Conservation (phyloP, 2,113 vertebrate genomes). For the Nesoenas mayeri region DNA sequence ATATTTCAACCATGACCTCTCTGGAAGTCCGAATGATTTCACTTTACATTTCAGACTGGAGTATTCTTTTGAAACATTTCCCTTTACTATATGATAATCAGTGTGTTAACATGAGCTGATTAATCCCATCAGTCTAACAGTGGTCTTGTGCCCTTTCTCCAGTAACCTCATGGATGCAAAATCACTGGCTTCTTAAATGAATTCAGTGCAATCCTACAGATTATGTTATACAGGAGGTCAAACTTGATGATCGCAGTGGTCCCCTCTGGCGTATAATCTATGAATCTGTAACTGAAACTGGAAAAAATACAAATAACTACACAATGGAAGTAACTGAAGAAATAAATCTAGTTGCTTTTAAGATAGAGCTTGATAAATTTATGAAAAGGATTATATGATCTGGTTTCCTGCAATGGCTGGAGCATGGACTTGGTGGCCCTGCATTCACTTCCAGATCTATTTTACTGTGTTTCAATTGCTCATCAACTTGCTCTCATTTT, state of each 20-base stretch:
- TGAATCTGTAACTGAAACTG: conserved; percentile 21
- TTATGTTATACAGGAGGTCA: conserved; percentile 16
- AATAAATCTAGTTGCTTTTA: conserved; percentile 15
- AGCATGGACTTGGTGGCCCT: background rate
- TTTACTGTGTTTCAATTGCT: background rate
- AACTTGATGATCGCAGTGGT: conserved; percentile 2
- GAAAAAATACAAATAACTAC: background rate
- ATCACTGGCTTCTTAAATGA: conserved; percentile 49
- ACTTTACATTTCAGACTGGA: conserved; percentile 42
- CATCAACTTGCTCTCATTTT: conserved; percentile 16
- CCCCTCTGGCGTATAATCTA: background rate
- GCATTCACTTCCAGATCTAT: background rate
- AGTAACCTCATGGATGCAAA: conserved; percentile 52
- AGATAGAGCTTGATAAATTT: background rate
- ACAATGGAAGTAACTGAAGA: background rate
- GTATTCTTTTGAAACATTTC: conserved; percentile 64
- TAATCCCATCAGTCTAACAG: conserved; percentile 77
- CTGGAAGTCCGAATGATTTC: conserved; percentile 75
- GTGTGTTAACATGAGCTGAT: conserved; percentile 79
- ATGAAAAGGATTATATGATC: background rate
- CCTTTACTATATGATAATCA: conserved; percentile 76
- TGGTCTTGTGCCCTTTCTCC: conserved; percentile 27
- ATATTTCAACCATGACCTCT: conserved; percentile 80
- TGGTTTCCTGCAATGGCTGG: background rate
- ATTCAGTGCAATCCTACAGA: conserved; percentile 4